Conservation (phyloP, 64 coral and sea anemone species). For the Montipora capricornis region DNA sequence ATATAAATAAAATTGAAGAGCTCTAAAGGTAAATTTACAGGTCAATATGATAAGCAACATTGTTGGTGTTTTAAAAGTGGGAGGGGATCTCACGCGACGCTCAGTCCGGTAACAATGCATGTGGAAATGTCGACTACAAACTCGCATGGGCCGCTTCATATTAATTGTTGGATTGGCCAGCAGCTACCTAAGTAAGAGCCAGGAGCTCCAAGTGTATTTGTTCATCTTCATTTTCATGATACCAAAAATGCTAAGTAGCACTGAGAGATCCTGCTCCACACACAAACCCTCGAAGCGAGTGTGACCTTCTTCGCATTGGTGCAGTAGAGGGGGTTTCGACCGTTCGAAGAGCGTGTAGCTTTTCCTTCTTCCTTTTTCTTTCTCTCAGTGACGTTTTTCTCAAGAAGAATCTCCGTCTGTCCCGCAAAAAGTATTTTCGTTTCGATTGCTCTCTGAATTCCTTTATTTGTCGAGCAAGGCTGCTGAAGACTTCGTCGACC, state of each 20-base stretch:
- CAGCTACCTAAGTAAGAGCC: no score
- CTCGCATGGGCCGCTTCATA: no score
- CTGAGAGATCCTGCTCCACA: conserved; percentile 70
- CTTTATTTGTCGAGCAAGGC: conserved; percentile 68
- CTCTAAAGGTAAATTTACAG: no score
- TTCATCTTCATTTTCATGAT: no score
- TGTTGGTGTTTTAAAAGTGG: no score
- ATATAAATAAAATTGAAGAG: no score
- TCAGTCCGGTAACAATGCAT: no score
- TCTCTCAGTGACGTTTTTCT: conserved; percentile 73
- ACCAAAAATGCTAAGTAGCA: not conserved
- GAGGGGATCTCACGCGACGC: no score
- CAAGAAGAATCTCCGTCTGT: conserved; percentile 72
- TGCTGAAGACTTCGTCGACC: conserved; percentile 79
- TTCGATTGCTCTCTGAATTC: conserved; percentile 29
- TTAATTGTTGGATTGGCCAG: no score
- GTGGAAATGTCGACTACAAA: no score
- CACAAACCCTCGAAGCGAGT: conserved; percentile 73
- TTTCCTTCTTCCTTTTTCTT: conserved; percentile 79
- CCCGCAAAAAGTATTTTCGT: conserved; percentile 67
- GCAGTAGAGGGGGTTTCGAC: conserved; percentile 17
- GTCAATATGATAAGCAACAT: no score
- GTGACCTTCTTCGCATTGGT: not conserved
- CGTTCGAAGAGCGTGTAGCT: conserved; percentile 61
- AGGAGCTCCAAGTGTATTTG: no score